These are phyloP conservation scores for Polyergus mexicanus DNA, from an alignment of 1,140 invertebrate species.

Conservation along the genomic window DNA sequence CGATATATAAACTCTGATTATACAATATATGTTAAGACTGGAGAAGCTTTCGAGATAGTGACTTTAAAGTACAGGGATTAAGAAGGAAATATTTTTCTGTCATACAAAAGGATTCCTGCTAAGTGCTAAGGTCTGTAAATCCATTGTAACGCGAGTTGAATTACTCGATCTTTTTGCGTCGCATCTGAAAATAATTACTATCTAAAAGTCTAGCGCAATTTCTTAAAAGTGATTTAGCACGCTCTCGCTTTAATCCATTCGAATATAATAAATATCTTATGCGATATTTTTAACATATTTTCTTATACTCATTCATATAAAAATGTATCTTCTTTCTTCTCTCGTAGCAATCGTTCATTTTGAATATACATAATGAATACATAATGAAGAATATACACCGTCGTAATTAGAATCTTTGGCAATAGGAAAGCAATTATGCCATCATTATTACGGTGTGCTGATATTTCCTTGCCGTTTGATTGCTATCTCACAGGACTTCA, in stretches of 20 bases:
- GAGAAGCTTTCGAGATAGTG: constrained; percentile 11
- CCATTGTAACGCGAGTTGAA: constrained; percentile 35
- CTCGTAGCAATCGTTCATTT: not conserved
- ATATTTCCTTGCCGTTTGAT: constrained; percentile 4
- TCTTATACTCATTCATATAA: not conserved
- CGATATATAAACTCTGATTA: constrained; percentile 38
- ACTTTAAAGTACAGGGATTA: constrained; percentile 44
- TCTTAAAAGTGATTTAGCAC: not conserved
- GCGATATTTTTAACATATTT: not conserved
- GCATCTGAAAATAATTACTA: constrained; percentile 41
- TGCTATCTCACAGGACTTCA: not conserved
- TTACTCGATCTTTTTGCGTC: constrained; percentile 25
- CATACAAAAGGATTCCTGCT: not conserved
- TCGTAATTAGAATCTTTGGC: not conserved
- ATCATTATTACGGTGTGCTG: constrained; percentile 10
- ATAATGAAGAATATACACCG: not conserved
- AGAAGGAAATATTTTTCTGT: constrained; percentile 44
- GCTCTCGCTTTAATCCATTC: not conserved
- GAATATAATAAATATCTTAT: constrained; percentile 23
- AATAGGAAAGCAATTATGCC: not conserved
- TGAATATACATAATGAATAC: too few relatives aligned
- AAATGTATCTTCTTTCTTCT: not conserved
- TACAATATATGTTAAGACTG: constrained; percentile 14
- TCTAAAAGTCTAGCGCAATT: constrained; percentile 14
- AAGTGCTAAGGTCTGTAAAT: constrained; percentile 37